Percentiles rank a stretch among this genome's conserved stretches.
These are phyloP conservation scores for Misgurnus mizolepis DNA, from an alignment of 2,113 vertebrate species.

Conservation along the genomic window DNA sequence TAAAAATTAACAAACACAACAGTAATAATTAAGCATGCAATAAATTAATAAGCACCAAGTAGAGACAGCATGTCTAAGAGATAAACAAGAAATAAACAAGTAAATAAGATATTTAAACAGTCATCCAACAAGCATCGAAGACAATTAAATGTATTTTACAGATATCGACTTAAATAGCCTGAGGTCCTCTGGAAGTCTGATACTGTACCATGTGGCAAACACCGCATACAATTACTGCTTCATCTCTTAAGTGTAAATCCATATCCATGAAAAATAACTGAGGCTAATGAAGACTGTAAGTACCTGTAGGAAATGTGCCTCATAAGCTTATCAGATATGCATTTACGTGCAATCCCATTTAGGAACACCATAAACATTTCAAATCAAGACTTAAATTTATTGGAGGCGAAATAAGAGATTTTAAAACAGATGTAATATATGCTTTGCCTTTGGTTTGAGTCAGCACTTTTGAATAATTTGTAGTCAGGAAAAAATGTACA, in stretches of 20 bases:
- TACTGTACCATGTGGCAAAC: no score
- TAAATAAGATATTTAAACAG: background rate
- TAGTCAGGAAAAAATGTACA: conserved; percentile 2
- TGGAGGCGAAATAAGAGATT: conserved; percentile 13
- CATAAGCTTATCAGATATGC: conserved; percentile 12
- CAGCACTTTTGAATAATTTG: conserved; percentile 29
- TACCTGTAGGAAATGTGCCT: background rate
- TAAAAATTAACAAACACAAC: no score
- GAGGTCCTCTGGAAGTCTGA: background rate
- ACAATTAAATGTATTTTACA: background rate
- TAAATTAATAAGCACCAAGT: background rate
- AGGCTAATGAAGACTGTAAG: background rate
- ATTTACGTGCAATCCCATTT: conserved; percentile 22
- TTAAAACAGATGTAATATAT: conserved; percentile 30
- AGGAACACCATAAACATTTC: conserved; percentile 21
- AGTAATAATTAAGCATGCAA: background rate
- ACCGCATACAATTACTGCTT: no score
- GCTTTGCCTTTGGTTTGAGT: conserved; percentile 11
- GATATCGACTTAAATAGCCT: background rate
- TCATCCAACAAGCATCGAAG: background rate
- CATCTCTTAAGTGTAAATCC: background rate
- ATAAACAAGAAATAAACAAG: background rate
- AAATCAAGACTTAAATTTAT: conserved; percentile 7
- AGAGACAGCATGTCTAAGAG: background rate
- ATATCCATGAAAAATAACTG: background rate